These are phyloP conservation scores for Lomographa bimaculata DNA, from an alignment of 2,888 invertebrate genomes.

Conservation along the genomic window DNA sequence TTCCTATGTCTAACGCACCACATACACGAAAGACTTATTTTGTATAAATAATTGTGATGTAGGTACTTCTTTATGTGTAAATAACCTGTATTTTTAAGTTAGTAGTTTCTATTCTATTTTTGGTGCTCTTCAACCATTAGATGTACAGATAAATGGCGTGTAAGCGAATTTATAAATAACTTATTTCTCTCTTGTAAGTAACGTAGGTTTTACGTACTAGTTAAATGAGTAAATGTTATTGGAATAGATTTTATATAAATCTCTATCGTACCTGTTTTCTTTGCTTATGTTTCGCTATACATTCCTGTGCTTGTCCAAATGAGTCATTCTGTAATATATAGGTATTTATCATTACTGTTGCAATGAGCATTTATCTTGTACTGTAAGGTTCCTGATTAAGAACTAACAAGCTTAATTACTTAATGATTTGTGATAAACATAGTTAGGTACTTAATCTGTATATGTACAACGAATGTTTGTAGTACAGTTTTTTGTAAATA, in stretches of 20 bases:
- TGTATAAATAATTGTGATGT: conserved; percentile 57
- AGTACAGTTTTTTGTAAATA: conserved; percentile 59
- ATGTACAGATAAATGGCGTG: not conserved
- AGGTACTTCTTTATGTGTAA: conserved; percentile 47
- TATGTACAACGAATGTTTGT: conserved; percentile 39
- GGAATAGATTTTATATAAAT: too few relatives aligned
- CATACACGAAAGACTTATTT: conserved; percentile 81
- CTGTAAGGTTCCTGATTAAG: conserved; percentile 66
- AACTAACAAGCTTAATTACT: conserved; percentile 45
- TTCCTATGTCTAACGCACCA: conserved; percentile 74
- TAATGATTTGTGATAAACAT: conserved; percentile 73
- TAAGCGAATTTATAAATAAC: not conserved
- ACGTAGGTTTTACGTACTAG: too few relatives aligned
- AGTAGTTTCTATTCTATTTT: conserved; percentile 23
- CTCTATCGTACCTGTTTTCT: conserved; percentile 11
- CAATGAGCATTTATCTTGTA: conserved; percentile 22
- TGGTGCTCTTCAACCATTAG: conserved; percentile 25
- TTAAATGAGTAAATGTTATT: too few relatives aligned
- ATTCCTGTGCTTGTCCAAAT: conserved; percentile 15
- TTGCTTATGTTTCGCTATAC: conserved; percentile 11
- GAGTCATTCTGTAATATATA: conserved; percentile 3
- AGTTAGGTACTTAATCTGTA: conserved; percentile 65
- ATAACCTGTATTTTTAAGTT: conserved; percentile 31
- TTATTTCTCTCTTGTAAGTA: too few relatives aligned
- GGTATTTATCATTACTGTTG: conserved; percentile 29